phyloP scores from a whole-genome alignment of 2,797 vertebrate genomes.

The Bradypodion pumilum region DNA sequence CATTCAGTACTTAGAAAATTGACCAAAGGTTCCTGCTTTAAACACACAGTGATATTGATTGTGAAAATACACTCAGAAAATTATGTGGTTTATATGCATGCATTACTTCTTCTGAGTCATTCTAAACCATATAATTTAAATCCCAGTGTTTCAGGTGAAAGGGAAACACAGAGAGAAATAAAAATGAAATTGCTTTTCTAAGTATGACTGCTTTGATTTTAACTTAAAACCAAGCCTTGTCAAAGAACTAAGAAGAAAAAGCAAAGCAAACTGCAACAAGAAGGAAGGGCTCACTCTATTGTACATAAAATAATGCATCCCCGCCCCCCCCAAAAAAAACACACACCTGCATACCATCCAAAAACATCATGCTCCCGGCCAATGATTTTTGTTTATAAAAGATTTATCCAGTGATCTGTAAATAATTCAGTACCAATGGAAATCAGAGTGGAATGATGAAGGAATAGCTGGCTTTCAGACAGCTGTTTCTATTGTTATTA shows the following conservation, averaged over 20 bases:
- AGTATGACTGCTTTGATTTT: slow-evolving; percentile 67
- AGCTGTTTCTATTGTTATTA: slow-evolving; percentile 30
- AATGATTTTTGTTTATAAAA: slow-evolving; percentile 51
- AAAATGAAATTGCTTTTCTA: slow-evolving; percentile 67
- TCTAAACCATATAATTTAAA: slow-evolving; percentile 70
- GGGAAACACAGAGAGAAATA: not conserved
- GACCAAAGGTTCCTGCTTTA: slow-evolving; percentile 69
- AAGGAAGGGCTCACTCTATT: slow-evolving; percentile 50
- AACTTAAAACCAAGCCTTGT: slow-evolving; percentile 64
- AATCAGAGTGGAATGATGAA: slow-evolving; percentile 47
- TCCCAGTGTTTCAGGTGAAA: slow-evolving; percentile 67
- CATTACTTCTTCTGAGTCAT: slow-evolving; percentile 71
- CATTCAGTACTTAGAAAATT: slow-evolving; percentile 67
- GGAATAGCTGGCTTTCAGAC: slow-evolving; percentile 34
- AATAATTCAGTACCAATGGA: slow-evolving; percentile 52
- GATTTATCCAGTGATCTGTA: slow-evolving; percentile 16
- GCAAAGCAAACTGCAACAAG: slow-evolving; percentile 28
- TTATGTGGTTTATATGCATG: slow-evolving; percentile 69
- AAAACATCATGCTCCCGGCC: slow-evolving; percentile 37
- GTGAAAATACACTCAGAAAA: slow-evolving; percentile 67
- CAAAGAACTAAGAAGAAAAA: slow-evolving; percentile 56
- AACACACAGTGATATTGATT: slow-evolving; percentile 71
- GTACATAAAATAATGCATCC: slow-evolving; percentile 61
- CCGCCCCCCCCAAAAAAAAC: no score
- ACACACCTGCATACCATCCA: slow-evolving; percentile 11